Evolutionary conservation across 2,888 invertebrate genomes (phyloP).

Genomic region (Agrenia bidenticulata): DNA sequence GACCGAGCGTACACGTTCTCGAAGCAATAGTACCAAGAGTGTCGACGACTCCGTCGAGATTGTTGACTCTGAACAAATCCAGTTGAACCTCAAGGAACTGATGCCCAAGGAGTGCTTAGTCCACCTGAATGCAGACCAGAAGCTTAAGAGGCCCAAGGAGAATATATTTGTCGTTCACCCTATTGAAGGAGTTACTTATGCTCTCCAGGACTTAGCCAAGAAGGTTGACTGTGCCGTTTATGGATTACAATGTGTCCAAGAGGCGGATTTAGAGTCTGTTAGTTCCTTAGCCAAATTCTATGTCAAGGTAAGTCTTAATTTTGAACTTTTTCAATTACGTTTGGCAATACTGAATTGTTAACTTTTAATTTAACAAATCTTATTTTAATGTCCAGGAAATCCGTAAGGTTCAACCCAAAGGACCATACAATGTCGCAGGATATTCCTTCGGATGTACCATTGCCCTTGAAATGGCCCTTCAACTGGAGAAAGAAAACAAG

Average conservation of each 20-base stretch:
- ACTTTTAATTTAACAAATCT: neutral
- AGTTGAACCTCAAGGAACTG: conserved; percentile 62
- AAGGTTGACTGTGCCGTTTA: conserved; percentile 72
- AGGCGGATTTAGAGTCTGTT: conserved; percentile 73
- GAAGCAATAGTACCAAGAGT: conserved; percentile 11
- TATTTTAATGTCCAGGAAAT: conserved; percentile 62
- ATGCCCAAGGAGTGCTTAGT: conserved; percentile 74
- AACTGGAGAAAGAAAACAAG: conserved; percentile 68
- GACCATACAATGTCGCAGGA: conserved; percentile 86
- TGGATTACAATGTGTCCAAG: conserved; percentile 84
- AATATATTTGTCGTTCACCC: conserved; percentile 69
- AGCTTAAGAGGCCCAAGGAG: conserved; percentile 51
- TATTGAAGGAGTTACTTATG: conserved; percentile 80
- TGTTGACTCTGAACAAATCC: conserved; percentile 42
- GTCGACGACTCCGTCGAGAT: conserved; percentile 21
- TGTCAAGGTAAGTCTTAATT: conserved; percentile 57
- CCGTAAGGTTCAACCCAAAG: conserved; percentile 71
- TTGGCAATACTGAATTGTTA: neutral
- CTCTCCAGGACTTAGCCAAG: conserved; percentile 70
- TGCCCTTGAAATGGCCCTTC: conserved; percentile 90
- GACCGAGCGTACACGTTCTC: conserved; percentile 15
- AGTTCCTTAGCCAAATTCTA: conserved; percentile 72
- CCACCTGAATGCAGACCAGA: conserved; percentile 59
- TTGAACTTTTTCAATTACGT: neutral
- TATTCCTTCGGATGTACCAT: conserved; percentile 96